Conservation (phyloP, 2,888 invertebrate genomes). For the Eupithecia exiguata region DNA sequence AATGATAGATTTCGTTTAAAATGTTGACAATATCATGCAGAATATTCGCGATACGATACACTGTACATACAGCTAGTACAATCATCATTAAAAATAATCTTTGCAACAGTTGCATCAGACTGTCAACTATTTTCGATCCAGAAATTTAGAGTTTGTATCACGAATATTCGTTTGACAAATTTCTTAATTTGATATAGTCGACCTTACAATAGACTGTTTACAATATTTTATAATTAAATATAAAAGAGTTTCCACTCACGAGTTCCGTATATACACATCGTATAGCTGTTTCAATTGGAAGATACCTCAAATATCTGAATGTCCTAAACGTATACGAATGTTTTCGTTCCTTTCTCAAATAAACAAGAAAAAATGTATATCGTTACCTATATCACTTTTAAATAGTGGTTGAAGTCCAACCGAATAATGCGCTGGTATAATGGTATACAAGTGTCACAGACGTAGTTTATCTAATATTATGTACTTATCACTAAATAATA, state of each 20-base stretch:
- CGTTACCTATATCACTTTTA: constrained; percentile 71
- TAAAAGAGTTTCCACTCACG: constrained; percentile 79
- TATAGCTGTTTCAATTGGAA: constrained; percentile 81
- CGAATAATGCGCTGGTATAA: constrained; percentile 75
- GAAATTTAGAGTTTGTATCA: constrained; percentile 38
- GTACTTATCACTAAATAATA: constrained; percentile 82
- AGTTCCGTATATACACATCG: constrained; percentile 81
- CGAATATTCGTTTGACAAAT: constrained; percentile 55
- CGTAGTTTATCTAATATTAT: constrained; percentile 73
- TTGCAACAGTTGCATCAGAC: constrained; percentile 37
- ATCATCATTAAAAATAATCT: constrained; percentile 44
- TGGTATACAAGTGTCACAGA: constrained; percentile 83
- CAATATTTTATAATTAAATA: constrained; percentile 79
- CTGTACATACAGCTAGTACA: constrained; percentile 44
- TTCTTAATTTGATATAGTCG: constrained; percentile 63
- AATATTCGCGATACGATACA: constrained; percentile 56
- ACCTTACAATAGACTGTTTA: constrained; percentile 79
- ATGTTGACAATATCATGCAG: constrained; percentile 61
- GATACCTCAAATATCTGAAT: constrained; percentile 73
- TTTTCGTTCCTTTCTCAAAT: constrained; percentile 80
- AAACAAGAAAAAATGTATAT: constrained; percentile 73
- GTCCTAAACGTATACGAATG: constrained; percentile 90
- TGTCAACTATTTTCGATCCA: constrained; percentile 9
- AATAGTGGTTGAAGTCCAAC: constrained; percentile 73
- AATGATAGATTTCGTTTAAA: constrained; percentile 82